Evolutionary conservation across 2,888 invertebrate genomes (phyloP).

Genomic region (Phrixothrix hirtus): DNA sequence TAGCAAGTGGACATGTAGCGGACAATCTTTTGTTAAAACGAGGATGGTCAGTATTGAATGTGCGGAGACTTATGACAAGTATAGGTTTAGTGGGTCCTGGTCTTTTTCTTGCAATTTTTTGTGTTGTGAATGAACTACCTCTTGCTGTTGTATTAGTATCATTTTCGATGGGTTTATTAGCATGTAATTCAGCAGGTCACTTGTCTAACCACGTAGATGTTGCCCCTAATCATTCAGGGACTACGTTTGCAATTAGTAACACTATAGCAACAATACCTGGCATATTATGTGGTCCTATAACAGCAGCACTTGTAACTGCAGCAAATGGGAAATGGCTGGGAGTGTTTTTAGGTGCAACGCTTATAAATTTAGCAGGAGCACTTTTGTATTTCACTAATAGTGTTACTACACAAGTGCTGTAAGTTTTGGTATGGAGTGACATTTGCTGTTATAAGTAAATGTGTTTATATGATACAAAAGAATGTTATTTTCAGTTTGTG

Average conservation of each 20-base stretch:
- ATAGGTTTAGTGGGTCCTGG: conserved; percentile 74
- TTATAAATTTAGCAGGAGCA: conserved; percentile 72
- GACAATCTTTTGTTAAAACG: conserved; percentile 60
- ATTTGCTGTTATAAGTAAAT: too few species aligned
- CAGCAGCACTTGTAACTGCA: conserved; percentile 71
- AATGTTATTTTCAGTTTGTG: too few species aligned
- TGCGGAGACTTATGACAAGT: conserved; percentile 71
- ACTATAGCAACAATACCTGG: conserved; percentile 77
- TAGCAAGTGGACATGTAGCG: conserved; percentile 72
- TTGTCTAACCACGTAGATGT: conserved; percentile 77
- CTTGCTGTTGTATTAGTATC: conserved; percentile 73
- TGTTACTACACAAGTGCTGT: conserved; percentile 67
- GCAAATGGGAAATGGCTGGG: conserved; percentile 75
- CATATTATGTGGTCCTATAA: conserved; percentile 74
- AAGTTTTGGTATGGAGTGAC: conserved; percentile 41
- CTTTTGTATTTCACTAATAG: conserved; percentile 74
- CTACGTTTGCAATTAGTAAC: conserved; percentile 76
- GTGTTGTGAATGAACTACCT: conserved; percentile 69
- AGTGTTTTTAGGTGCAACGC: conserved; percentile 72
- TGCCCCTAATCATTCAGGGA: conserved; percentile 76
- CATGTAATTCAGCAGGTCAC: conserved; percentile 76
- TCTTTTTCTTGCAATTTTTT: conserved; percentile 70
- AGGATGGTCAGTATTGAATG: conserved; percentile 70
- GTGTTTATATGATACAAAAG: too few species aligned
- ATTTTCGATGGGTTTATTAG: conserved; percentile 74